These are phyloP conservation scores for Agrotis ipsilon DNA, from an alignment of 2,888 invertebrate species.

Conservation along the genomic window DNA sequence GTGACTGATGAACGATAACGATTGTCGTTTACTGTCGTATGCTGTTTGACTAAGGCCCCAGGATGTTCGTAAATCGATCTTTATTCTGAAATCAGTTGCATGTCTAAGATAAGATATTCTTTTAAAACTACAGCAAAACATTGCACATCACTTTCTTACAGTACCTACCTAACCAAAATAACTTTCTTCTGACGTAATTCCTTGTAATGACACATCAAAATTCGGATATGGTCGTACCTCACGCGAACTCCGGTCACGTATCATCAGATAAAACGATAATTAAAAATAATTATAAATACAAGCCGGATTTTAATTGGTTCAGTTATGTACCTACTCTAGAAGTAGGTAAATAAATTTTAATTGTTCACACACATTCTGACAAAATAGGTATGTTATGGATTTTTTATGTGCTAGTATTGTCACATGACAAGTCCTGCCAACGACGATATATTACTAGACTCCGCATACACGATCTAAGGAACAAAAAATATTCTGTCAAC, in stretches of 20 bases:
- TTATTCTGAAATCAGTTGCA: neutral
- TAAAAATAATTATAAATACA: conserved; percentile 2
- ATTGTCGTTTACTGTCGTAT: too few species aligned
- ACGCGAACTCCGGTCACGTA: conserved; percentile 3
- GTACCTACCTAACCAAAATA: conserved; percentile 2
- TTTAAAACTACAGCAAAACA: too few species aligned
- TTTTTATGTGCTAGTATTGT: too few species aligned
- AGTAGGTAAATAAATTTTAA: too few species aligned
- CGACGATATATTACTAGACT: too few species aligned
- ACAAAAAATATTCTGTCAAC: too few species aligned
- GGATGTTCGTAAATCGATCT: neutral
- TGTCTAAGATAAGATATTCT: neutral
- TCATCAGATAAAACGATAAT: conserved; percentile 14
- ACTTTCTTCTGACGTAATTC: conserved; percentile 13
- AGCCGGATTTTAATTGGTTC: conserved; percentile 11
- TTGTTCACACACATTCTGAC: too few species aligned
- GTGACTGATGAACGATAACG: too few species aligned
- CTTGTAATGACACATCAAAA: conserved; percentile 6
- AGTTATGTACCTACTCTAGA: neutral
- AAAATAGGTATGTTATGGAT: too few species aligned
- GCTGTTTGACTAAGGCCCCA: too few species aligned
- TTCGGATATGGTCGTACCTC: neutral
- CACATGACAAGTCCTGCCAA: too few species aligned
- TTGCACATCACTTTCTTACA: neutral
- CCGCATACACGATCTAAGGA: too few species aligned